Evolutionary conservation across 2,113 vertebrate species (phyloP), one percentile per base, ranked within the genome.

Genomic region (Megaleporinus macrocephalus): DNA sequence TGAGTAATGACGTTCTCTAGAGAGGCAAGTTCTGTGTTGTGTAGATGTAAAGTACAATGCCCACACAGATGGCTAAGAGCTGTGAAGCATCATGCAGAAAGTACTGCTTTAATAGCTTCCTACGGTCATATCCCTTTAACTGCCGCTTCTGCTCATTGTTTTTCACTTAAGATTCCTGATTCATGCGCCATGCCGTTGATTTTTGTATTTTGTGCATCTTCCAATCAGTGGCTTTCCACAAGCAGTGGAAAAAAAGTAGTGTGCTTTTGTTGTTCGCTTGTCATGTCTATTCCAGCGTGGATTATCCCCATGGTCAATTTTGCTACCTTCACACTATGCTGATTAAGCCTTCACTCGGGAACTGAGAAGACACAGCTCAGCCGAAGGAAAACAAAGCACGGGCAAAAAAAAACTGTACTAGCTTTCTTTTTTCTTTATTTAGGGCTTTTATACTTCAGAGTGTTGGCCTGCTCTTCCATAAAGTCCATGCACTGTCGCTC

Each of bases 261-360:
- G 44, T 78, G 53, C 29, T 68, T 18, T 53, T 27, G 2, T 75
- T 82, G 83, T 87, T 86, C 80, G 76, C 74, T 22, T 66, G 88
- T 87, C 73, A 83, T 85, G 80, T 82, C 73, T 80, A 57, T 59
- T 27, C 36, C 44, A 65, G 26, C 6, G 16, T 69, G 82, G 62
- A 83, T 84, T 82, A 83, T 78, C 87, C 84, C 88, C 83, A 80
- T 51, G 44, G 68, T 84, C 81, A 83, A 72, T 82, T 73, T 73
- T 80, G 75, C 71, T 49, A 73, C 69, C 55, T 83, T 87, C 71
- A 73, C 86, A 84, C 85, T 87, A 81, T 78, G 84, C 69, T 89
- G 88, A 89, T 91, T 90, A 86, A 87, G 84, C 82, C 75, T 84
- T 79, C 89, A 87, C 9, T 85, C 77, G 90, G 87, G 88, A 91